Evolutionary conservation across 2,113 vertebrate species (phyloP).

Genomic region (Cololabis saira): DNA sequence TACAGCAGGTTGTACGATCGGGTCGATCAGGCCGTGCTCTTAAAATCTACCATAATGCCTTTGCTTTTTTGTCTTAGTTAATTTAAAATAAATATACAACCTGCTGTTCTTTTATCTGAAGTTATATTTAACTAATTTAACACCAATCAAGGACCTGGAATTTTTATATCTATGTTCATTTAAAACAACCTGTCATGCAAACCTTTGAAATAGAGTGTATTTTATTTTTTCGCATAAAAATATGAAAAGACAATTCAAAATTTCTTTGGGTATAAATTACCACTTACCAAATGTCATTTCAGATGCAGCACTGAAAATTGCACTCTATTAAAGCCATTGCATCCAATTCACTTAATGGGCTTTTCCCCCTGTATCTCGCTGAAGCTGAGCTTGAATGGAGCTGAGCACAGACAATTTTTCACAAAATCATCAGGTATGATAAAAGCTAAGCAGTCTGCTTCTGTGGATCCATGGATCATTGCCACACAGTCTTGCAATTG

Average conservation of each 20-base stretch:
- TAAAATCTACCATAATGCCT: no score
- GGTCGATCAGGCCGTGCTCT: no score
- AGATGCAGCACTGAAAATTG: slow-evolving; percentile 7
- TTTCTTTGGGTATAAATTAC: not conserved
- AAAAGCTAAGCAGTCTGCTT: slow-evolving; percentile 37
- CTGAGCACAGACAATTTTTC: slow-evolving; percentile 53
- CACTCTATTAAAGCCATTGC: slow-evolving; percentile 25
- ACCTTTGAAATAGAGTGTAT: no score
- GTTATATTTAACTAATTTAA: no score
- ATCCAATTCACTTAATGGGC: slow-evolving; percentile 33
- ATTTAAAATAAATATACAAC: no score
- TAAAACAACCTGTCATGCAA: no score
- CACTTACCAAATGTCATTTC: slow-evolving; percentile 2
- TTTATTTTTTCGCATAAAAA: no score
- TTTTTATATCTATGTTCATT: no score
- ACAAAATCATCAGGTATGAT: slow-evolving; percentile 50
- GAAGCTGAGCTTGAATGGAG: slow-evolving; percentile 33
- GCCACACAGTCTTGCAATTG: slow-evolving; percentile 26
- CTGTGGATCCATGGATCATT: slow-evolving; percentile 42
- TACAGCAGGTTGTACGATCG: no score
- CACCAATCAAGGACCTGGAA: no score
- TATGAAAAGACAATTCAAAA: not conserved
- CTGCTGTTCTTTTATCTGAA: no score
- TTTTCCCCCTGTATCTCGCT: slow-evolving; percentile 25
- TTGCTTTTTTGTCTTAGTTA: no score